These are phyloP conservation scores for Anarsia innoxiella DNA, from an alignment of 2,888 invertebrate species.

Conservation along the genomic window DNA sequence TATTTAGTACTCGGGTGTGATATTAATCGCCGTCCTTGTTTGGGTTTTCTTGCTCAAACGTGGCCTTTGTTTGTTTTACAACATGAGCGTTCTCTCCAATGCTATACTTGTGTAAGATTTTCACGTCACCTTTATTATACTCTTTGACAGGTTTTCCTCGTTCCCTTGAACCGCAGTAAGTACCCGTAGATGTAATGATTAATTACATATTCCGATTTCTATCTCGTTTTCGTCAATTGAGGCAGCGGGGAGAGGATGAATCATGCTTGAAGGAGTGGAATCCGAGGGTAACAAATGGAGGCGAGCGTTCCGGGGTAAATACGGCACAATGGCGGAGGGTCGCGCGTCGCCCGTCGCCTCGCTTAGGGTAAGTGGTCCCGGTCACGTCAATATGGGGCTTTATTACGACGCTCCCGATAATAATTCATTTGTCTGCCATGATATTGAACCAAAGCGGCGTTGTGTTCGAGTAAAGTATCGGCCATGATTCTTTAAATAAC, in stretches of 20 bases:
- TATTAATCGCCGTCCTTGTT: too few relatives aligned
- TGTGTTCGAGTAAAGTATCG: not conserved
- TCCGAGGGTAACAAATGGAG: conserved; percentile 71
- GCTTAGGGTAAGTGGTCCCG: conserved; percentile 70
- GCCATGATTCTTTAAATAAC: conserved; percentile 9
- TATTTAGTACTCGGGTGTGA: conserved; percentile 9
- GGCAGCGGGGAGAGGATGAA: conserved; percentile 57
- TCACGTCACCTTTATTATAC: too few relatives aligned
- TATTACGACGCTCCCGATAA: conserved; percentile 61
- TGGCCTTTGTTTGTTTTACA: too few relatives aligned
- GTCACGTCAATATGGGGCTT: conserved; percentile 70
- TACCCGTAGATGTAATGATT: conserved; percentile 16
- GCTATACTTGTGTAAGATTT: too few relatives aligned
- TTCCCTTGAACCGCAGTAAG: too few relatives aligned
- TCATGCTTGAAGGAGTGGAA: conserved; percentile 71
- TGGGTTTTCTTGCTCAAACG: too few relatives aligned
- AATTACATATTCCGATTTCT: conserved; percentile 38
- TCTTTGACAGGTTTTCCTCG: too few relatives aligned
- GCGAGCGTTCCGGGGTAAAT: conserved; percentile 70
- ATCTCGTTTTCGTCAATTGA: conserved; percentile 58
- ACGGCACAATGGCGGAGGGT: conserved; percentile 71
- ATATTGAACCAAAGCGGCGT: conserved; percentile 16
- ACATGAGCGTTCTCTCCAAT: too few relatives aligned
- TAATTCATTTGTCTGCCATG: conserved; percentile 56
- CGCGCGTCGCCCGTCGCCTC: conserved; percentile 41